Conservation (phyloP, 2,888 invertebrate species). For the Tuta absoluta region DNA sequence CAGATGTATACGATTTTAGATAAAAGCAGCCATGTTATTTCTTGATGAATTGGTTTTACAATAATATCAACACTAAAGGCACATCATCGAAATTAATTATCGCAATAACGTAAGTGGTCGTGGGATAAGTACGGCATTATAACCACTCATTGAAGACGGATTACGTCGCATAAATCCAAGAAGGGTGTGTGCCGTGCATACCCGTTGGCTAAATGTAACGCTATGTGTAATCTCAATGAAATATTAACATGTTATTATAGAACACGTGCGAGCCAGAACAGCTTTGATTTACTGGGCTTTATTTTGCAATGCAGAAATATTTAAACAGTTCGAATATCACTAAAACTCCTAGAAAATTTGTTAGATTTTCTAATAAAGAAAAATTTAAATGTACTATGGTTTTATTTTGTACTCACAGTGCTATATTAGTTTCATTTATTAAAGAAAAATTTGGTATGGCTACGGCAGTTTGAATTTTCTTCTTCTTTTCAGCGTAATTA, state of each 20-base stretch:
- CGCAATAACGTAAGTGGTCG: conserved; percentile 44
- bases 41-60: no score
- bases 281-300: conserved; percentile 12
- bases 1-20: no score
- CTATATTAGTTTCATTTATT: no score
- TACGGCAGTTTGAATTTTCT: no score
- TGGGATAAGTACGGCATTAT: conserved; percentile 44
- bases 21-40: no score
- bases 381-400: no score
- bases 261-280: conserved; percentile 19
- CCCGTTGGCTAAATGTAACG: conserved; percentile 21
- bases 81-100: conserved; percentile 24
- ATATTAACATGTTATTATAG: conserved; percentile 23
- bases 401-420: no score
- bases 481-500: no score
- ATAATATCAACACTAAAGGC: not conserved
- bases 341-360: no score
- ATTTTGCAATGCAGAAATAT: not conserved
- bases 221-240: conserved; percentile 21
- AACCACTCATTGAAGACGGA: conserved; percentile 37
- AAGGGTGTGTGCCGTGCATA: conserved; percentile 14
- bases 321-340: not conserved
- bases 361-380: no score
- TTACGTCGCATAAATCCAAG: conserved; percentile 38
- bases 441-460: no score